Evolutionary conservation across 2,113 vertebrate species (phyloP), one percentile per base, ranked within the genome.

Genomic region (Xiphorhynchus elegans): DNA sequence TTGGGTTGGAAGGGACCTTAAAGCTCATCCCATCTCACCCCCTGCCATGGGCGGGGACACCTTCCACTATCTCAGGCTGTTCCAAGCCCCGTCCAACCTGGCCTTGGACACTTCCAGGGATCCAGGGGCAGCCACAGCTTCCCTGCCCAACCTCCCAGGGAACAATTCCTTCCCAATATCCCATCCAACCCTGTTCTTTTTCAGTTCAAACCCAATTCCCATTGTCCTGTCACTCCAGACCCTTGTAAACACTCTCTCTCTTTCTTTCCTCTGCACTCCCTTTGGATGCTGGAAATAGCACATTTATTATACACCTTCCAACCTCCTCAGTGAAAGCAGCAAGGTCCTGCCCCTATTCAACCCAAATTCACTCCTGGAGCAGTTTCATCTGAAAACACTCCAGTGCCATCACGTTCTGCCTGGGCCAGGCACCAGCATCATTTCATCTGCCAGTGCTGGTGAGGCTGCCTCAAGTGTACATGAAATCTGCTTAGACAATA

Each of bases 341-440:
- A 53, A 25, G 17, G 12, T 69, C n/a, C 10, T 7, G 6, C 49
- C 17, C 49, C 12, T 60, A 1, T 55, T 70, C 24, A 52, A 52
- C 19, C 17, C 47, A 21, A 24, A 39, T 47, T 84, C 15, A 24
- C 3, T 50, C 7, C 42, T 84, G 60, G 28, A 77, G 18, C 17
- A 40, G 6, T 52, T 79, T 63, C 53, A 11, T 3, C 16, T n/a
- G 31, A 69, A 50, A 40, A n/a, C 67, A 59, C n/a, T 42, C 8
- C 9, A 63, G 18, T 49, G 40, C 18, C 10, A 50, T 29, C 28
- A 11, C 16, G 0, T 0, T 1, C 0, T 44, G 31, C 52, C 31
- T 44, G 50, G 69, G 47, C 18, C 44, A 44, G 49, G 76, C 69
- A 80, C 33, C 46, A 87, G 56, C 33, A 64, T 17, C 26, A 28